Base-by-base conservation (phyloP, 2,888 invertebrate species). In the Cecidostiba fungosa region DNA sequence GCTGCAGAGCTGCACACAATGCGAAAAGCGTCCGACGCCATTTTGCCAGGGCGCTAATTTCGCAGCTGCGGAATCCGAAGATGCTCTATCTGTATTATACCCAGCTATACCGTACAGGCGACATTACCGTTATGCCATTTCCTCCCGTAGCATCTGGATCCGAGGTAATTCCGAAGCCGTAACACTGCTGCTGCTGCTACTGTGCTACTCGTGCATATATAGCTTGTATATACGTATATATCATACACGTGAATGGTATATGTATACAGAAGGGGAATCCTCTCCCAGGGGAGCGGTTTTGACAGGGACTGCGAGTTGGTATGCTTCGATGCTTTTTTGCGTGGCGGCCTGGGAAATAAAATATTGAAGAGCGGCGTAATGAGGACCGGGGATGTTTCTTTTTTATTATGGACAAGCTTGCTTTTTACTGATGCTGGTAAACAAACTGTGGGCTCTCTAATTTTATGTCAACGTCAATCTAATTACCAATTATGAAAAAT, bases 121-220 rank as follows among this genome's bases (percentile, higher is more conserved):
- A 47, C 54, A 80, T 80, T 80, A 80, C 70, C 70, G 69, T 80
- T 80, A 80, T 36, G 54, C 66, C 66, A 66, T 29, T 29, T 66
- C 70, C 54, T 3, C 23, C 29, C 29, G 19, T 54, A 70, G 70
- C 79, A 80, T 80, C 79, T 80, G 70, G 72, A 72, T 54, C 70
- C 72, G 4, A n/a, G 70, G 70, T 80, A 80, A 80, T 80, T 72
- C 54, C 70, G 3, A 14, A 54, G 36, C 66, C 66, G 29, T 26
- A 29, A 29, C 66, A 12, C 29, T 16, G 29, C 12, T n/a, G n/a
- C n/a, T n/a, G n/a, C n/a, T n/a, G n/a, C n/a, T n/a, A n/a, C n/a
- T n/a, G n/a, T n/a, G n/a, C n/a, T 59, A 6, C 23, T 23, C 50
- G 50, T 5, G 8, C n/a, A 16, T 16, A 54, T 59, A 23, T n/a